phyloP scores from a whole-genome alignment of 2,113 vertebrate genomes.

The Cebus imitator region DNA sequence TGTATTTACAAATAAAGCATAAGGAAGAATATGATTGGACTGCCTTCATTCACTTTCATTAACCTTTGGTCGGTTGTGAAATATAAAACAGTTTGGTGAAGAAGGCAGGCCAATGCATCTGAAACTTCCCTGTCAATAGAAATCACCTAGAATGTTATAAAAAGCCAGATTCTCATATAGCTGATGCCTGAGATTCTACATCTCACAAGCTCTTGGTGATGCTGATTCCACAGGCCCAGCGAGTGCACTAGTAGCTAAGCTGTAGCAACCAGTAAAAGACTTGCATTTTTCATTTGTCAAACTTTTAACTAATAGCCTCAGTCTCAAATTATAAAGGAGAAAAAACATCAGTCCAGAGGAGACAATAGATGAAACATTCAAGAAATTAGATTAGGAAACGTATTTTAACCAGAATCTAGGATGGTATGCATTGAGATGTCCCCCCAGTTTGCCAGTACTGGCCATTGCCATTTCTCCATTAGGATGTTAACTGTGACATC shows the following conservation, averaged over 20 bases:
- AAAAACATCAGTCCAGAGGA: neutral
- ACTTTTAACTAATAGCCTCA: neutral
- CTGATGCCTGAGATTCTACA: neutral
- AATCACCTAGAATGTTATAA: neutral
- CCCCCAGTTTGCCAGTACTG: accelerated
- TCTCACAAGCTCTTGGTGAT: neutral
- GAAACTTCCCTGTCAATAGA: neutral
- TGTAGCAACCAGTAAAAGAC: neutral
- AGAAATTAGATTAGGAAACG: neutral
- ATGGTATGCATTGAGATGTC: neutral
- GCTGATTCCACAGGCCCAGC: neutral
- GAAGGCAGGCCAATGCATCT: neutral
- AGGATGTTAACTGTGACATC: neutral
- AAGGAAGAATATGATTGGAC: neutral
- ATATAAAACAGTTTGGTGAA: neutral
- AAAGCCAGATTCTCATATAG: neutral
- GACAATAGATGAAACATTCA: neutral
- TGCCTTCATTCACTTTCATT: neutral
- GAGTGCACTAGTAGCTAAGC: neutral
- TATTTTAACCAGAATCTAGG: neutral
- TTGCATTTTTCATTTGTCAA: neutral
- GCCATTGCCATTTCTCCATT: neutral
- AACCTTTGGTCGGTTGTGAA: neutral
- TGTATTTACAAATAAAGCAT: neutral
- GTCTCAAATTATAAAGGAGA: neutral